Base-by-base conservation (phyloP, 2,113 vertebrate genomes). In the Aphyosemion australe region DNA sequence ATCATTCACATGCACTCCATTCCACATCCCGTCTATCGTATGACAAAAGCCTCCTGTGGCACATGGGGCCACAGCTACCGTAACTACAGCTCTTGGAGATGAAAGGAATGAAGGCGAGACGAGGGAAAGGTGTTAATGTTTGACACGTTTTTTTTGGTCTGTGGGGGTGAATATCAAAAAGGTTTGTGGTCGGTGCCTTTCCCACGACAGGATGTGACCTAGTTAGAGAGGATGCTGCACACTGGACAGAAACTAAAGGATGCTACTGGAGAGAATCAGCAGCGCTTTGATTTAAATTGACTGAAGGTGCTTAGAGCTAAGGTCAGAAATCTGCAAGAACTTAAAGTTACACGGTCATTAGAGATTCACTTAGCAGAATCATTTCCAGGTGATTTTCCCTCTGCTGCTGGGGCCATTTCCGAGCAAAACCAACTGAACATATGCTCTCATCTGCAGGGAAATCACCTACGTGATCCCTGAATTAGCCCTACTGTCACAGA, bases 191-290 rank as follows among this genome's bases (percentile, higher is more conserved):
- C 70, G 54, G 65, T 78, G 45, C 61, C 48, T 41, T 62, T 87
- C 82, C 79, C 83, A 68, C 70, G 75, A 85, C 83, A 82, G 78
- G 83, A 84, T 67, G 74, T 80, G 80, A 74, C 81, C 86, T 52
- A 72, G 75, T 80, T 84, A 85, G 55, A 31, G 72, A 76, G 72
- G 76, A 84, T 65, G 78, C 70, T 48, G 65, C 70, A 61, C 16
- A 31, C 57, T 82, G 87, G 83, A 83, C 59, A 57, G 58, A 79
- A 66, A 74, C 72, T 80, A 87, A 76, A 56, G 9, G n/a, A 70
- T 34, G 56, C 41, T 51, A 62, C 49, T 41, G 48, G 61, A 72
- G 32, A 72, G 31, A 53, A 79, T 75, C 58, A 60, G 76, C 55
- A 48, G 41, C 42, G 67, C 66, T 69, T 69, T 26, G 63, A 69